Percentiles rank a stretch among this genome's conserved stretches.
Evolutionary conservation across 2,888 invertebrate species (phyloP).

Genomic region (Cyclophora punctaria): DNA sequence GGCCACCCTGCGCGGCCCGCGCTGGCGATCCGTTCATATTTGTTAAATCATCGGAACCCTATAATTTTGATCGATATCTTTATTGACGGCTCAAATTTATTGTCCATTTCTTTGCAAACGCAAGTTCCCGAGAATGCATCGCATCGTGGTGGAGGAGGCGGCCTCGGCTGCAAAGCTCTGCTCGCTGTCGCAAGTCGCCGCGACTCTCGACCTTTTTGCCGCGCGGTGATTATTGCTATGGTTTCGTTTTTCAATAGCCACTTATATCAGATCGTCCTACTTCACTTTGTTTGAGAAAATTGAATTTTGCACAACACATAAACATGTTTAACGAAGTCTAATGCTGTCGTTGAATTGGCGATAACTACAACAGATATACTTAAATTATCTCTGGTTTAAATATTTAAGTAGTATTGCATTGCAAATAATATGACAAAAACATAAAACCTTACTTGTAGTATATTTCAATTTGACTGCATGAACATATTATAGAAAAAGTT

Average conservation of each 20-base stretch:
- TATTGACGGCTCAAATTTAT: conserved; percentile 71
- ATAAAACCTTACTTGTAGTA: too few relatives aligned
- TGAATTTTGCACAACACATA: conserved; percentile 50
- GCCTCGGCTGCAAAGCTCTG: conserved; percentile 20
- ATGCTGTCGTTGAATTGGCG: background rate
- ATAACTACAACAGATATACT: background rate
- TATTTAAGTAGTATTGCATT: too few relatives aligned
- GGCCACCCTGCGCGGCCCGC: conserved; percentile 60
- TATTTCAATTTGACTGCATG: too few relatives aligned
- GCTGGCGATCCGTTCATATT: conserved; percentile 63
- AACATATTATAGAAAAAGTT: too few relatives aligned
- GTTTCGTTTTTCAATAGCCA: conserved; percentile 70
- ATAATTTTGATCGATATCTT: conserved; percentile 76
- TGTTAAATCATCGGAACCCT: conserved; percentile 73
- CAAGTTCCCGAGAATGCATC: conserved; percentile 53
- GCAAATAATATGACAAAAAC: too few relatives aligned
- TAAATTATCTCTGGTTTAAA: background rate
- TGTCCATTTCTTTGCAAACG: conserved; percentile 70
- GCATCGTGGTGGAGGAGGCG: conserved; percentile 33
- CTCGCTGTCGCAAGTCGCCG: conserved; percentile 52
- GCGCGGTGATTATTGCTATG: conserved; percentile 59
- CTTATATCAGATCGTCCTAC: conserved; percentile 67
- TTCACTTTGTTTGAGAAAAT: conserved; percentile 59
- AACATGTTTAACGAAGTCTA: conserved; percentile 27
- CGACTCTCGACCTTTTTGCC: conserved; percentile 51